phyloP scores from a whole-genome alignment of 2,113 vertebrate species.

The Zosterops hypoxanthus region DNA sequence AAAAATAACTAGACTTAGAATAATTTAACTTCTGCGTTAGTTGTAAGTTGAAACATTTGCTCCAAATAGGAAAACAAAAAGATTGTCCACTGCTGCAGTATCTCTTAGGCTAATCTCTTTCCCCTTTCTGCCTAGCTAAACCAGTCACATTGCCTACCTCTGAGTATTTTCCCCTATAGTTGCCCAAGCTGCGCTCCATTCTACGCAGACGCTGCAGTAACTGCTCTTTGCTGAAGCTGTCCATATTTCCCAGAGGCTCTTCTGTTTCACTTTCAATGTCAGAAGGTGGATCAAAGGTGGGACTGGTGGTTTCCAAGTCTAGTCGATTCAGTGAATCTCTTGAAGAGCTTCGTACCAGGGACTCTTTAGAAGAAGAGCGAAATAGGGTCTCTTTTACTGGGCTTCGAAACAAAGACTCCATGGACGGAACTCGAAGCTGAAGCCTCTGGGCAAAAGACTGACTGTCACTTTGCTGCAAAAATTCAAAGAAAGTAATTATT shows the following conservation, averaged over 20 bases:
- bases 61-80: not conserved
- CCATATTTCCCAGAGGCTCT: slow-evolving; percentile 76
- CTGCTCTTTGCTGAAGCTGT: slow-evolving; percentile 86
- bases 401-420: slow-evolving; percentile 91
- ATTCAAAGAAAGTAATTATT: not conserved
- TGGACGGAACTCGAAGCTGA: slow-evolving; percentile 88
- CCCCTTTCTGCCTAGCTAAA: not conserved
- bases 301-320: slow-evolving; percentile 73
- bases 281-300: slow-evolving; percentile 85
- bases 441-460: slow-evolving; percentile 90
- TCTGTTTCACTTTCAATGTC: slow-evolving; percentile 94
- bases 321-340: slow-evolving; percentile 87
- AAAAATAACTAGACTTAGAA: not conserved
- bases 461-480: slow-evolving; percentile 79
- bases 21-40: not conserved
- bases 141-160: slow-evolving; percentile 77
- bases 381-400: slow-evolving; percentile 86
- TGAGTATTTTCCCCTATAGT: slow-evolving; percentile 88
- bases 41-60: not conserved
- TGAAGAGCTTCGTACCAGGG: slow-evolving; percentile 84
- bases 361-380: slow-evolving; percentile 88
- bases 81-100: not conserved
- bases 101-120: not conserved
- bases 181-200: slow-evolving; percentile 86
- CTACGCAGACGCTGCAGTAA: slow-evolving; percentile 81